Conservation (phyloP, 2,888 invertebrate species). For the Pinctada fucata region DNA sequence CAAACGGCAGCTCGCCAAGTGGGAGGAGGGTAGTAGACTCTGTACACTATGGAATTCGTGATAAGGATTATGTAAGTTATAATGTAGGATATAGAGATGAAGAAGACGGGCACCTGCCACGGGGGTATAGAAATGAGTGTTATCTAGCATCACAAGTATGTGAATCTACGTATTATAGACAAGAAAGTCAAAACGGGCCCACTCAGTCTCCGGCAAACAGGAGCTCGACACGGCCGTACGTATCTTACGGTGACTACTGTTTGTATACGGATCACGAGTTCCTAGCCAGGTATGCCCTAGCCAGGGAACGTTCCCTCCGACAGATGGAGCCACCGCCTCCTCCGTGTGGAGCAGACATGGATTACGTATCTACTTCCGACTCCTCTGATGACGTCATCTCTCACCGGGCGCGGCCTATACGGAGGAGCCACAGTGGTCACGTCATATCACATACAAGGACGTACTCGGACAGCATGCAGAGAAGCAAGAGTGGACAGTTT, state of each 20-base stretch:
- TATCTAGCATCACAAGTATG: constrained; percentile 2
- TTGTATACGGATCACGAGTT: constrained; percentile 1
- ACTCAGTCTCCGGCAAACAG: neutral
- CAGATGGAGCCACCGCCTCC: neutral
- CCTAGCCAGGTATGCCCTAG: neutral
- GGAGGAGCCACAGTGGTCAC: neutral
- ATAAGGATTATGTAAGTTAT: neutral
- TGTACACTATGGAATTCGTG: neutral
- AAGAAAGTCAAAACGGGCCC: neutral
- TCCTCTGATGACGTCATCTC: neutral
- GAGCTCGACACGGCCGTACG: neutral
- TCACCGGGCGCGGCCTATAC: neutral
- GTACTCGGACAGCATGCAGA: neutral
- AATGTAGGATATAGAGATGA: neutral
- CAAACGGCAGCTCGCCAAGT: neutral
- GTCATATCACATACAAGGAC: neutral
- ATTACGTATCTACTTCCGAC: neutral
- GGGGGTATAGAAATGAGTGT: constrained; percentile 1
- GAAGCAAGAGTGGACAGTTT: neutral
- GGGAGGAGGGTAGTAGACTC: neutral
- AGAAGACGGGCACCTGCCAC: neutral
- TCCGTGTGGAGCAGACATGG: neutral
- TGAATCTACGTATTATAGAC: neutral
- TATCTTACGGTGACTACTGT: neutral
- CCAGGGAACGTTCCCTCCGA: neutral